Percentiles rank a stretch among this genome's conserved stretches.
phyloP scores from a whole-genome alignment of 1,140 invertebrate species.

The Asobara japonica region DNA sequence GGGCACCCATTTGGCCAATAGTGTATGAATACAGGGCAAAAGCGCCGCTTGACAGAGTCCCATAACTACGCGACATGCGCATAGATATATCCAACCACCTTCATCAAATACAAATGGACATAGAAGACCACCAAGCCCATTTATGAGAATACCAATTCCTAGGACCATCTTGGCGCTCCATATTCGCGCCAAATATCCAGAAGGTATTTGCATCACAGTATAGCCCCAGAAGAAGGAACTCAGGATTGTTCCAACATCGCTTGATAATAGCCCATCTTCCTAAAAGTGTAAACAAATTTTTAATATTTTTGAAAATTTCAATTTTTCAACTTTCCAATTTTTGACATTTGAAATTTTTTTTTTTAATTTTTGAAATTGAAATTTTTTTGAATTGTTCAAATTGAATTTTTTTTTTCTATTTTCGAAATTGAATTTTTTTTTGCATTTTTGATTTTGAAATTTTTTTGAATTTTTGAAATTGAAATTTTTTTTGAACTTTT shows the following conservation, averaged over 20 bases:
- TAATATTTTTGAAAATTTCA: no score
- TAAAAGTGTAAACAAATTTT: no score
- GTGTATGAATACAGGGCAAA: conserved; percentile 72
- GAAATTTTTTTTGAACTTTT: no score
- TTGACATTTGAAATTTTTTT: no score
- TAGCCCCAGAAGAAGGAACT: conserved; percentile 81
- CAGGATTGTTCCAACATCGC: conserved; percentile 66
- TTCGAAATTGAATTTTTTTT: no score
- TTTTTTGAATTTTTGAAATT: no score
- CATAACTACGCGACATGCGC: conserved; percentile 71
- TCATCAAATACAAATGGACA: conserved; percentile 51
- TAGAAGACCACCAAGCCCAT: conserved; percentile 67
- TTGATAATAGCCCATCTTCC: neutral
- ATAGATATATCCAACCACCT: conserved; percentile 63
- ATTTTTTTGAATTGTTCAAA: no score
- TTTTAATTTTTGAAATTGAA: no score
- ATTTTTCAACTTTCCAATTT: no score
- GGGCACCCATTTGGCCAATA: conserved; percentile 73
- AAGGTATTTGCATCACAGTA: conserved; percentile 70
- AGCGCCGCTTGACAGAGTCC: conserved; percentile 73
- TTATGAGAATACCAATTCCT: conserved; percentile 69
- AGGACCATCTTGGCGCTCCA: conserved; percentile 71
- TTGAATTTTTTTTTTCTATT: no score
- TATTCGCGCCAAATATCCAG: conserved; percentile 66
- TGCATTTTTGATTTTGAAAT: no score